Base-by-base conservation (phyloP, 2,797 vertebrate species). In the Macroramphosus scolopax region DNA sequence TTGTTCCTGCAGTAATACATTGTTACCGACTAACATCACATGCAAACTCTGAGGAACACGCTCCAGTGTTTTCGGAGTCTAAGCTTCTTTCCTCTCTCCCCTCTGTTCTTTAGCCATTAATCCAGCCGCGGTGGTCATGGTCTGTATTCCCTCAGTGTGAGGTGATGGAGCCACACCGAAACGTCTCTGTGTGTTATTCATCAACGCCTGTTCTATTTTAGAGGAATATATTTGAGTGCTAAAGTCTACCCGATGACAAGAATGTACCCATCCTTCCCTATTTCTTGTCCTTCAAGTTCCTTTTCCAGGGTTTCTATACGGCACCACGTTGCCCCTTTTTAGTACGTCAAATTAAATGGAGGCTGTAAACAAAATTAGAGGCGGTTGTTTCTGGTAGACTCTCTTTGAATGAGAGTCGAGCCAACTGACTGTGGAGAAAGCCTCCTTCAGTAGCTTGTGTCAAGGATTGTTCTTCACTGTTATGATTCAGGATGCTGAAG, bases 101-200 rank as follows among this genome's bases (percentile, higher is more conserved):
- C 41, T 75, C 72, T 63, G 60, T 72, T 82, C 57, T 64, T 77
- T 48, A 66, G 56, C 58, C 61, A 76, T 71, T 75, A 84, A 83
- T 74, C 79, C 68, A 56, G 75, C 70, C 5, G 33, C 35, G 37
- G 49, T 55, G 67, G 63, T 49, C 36, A 48, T 41, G 30, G 32
- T 46, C 14, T 57, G 72, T 72, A 56, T 71, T 72, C 40, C 45
- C 36, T 38, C 41, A 41, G 32, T 16, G 0, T 49, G 55, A 71
- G 59, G 63, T 76, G 63, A 46, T 0, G 2, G 25, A 28, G 35
- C 44, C 31, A 0, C 35, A 17, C 16, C 18, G 37, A 34, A 26
- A 3, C 3, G 6, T 29, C 30, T 6, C 31, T 44, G 15, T 1
- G 2, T 16, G 11, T 38, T 8, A 0, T 54, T 5, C 43, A 16